Percentiles rank a stretch among this genome's conserved stretches.
These are phyloP conservation scores for Yponomeuta plumbellus DNA, from an alignment of 2,888 invertebrate genomes.

Conservation along the genomic window DNA sequence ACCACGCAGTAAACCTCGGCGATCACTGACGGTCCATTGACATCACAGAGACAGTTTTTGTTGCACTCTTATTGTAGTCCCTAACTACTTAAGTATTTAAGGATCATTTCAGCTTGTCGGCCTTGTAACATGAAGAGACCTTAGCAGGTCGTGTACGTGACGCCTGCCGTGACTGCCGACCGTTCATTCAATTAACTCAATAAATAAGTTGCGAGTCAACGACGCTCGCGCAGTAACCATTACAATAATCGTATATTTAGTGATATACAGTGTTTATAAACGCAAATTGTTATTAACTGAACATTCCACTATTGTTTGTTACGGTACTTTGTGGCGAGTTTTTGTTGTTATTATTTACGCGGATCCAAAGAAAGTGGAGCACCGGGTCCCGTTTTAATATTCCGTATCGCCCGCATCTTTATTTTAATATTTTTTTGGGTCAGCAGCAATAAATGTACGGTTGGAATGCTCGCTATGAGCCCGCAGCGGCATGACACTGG, in stretches of 20 bases:
- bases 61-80: too few relatives aligned
- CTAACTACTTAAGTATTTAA: too few relatives aligned
- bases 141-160: conserved; percentile 29
- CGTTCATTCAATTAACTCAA: conserved; percentile 69
- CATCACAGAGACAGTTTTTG: too few relatives aligned
- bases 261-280: conserved; percentile 70
- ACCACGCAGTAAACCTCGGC: too few relatives aligned
- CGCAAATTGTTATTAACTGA: conserved; percentile 36
- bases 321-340: background rate
- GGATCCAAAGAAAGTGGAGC: conserved; percentile 10
- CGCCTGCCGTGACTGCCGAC: conserved; percentile 60
- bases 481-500: background rate
- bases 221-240: conserved; percentile 47
- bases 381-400: conserved; percentile 17
- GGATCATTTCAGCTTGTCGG: too few relatives aligned
- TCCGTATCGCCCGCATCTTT: conserved; percentile 19
- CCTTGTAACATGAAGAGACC: too few relatives aligned
- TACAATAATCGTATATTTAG: conserved; percentile 64
- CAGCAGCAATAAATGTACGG: conserved; percentile 20
- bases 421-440: conserved; percentile 24
- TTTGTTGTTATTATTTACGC: background rate
- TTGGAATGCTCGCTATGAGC: conserved; percentile 17
- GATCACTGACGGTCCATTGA: too few relatives aligned
- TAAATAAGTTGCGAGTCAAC: conserved; percentile 60
- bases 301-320: conserved; percentile 1